Conservation (phyloP, 2,888 invertebrate genomes). For the Sthenelais limicola region DNA sequence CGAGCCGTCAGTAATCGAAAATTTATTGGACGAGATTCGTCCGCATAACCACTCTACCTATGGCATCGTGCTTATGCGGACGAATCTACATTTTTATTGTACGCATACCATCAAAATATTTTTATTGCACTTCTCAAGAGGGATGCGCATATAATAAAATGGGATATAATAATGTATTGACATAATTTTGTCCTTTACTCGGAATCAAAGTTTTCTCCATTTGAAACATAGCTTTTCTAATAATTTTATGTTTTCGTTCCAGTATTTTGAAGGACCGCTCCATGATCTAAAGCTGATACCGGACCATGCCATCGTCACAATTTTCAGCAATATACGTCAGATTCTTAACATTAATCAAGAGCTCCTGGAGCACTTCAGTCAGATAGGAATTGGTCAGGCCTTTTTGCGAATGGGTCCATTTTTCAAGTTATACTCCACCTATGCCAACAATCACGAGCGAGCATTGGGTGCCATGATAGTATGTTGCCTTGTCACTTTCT, state of each 20-base stretch:
- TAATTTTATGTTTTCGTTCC: slow-evolving; percentile 38
- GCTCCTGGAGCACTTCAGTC: slow-evolving; percentile 67
- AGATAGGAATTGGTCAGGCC: slow-evolving; percentile 78
- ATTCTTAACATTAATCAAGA: slow-evolving; percentile 73
- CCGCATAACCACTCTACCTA: no score
- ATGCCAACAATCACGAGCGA: slow-evolving; percentile 82
- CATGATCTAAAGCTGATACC: slow-evolving; percentile 63
- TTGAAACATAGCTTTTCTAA: not conserved
- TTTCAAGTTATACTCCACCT: slow-evolving; percentile 84
- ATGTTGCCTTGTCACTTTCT: no score
- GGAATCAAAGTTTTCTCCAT: no score
- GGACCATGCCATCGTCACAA: slow-evolving; percentile 59
- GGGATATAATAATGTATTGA: no score
- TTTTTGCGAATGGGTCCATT: slow-evolving; percentile 83
- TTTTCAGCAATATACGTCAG: slow-evolving; percentile 71
- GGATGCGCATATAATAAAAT: no score
- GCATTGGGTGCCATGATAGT: slow-evolving; percentile 79
- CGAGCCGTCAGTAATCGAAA: no score
- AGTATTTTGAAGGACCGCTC: slow-evolving; percentile 70
- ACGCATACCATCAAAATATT: no score
- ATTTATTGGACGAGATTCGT: no score
- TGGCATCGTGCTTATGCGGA: no score
- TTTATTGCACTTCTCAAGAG: no score
- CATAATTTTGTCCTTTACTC: no score
- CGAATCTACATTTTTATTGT: no score